Conservation (phyloP, 2,888 invertebrate species). For the Pheosia tremula region DNA sequence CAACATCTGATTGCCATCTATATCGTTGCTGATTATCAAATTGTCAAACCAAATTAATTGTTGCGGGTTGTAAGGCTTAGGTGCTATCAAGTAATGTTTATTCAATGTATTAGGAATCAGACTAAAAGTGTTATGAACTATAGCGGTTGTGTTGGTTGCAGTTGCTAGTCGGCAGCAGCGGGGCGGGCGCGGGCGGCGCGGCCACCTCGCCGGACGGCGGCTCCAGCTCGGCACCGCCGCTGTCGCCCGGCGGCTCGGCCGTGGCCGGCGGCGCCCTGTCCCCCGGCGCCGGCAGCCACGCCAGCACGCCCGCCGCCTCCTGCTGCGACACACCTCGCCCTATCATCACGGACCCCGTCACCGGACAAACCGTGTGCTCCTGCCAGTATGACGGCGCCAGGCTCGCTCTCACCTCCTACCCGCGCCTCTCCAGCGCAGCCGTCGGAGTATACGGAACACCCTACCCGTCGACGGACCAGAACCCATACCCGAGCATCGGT, state of each 20-base stretch:
- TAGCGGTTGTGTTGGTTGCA: conserved; percentile 57
- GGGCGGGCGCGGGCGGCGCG: conserved; percentile 89
- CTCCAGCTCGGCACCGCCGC: conserved; percentile 90
- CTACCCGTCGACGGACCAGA: conserved; percentile 95
- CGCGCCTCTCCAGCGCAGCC: conserved; percentile 90
- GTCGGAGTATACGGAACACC: conserved; percentile 94
- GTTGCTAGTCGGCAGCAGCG: conserved; percentile 90
- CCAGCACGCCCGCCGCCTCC: conserved; percentile 82
- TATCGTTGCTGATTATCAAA: neutral
- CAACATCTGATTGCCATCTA: no score
- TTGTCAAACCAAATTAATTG: neutral
- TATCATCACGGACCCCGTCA: conserved; percentile 96
- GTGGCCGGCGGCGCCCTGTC: conserved; percentile 84
- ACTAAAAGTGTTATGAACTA: neutral
- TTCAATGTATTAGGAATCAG: neutral
- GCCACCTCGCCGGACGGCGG: conserved; percentile 89
- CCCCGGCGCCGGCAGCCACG: conserved; percentile 83
- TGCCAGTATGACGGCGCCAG: conserved; percentile 97
- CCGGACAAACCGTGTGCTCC: conserved; percentile 96
- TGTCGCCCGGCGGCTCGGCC: conserved; percentile 89
- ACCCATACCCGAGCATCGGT: conserved; percentile 96
- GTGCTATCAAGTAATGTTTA: neutral
- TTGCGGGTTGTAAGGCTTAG: no score
- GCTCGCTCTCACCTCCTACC: conserved; percentile 91
- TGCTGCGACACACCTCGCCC: conserved; percentile 97